Conservation (phyloP, 2,888 invertebrate species). For the Drymonia ruficornis region DNA sequence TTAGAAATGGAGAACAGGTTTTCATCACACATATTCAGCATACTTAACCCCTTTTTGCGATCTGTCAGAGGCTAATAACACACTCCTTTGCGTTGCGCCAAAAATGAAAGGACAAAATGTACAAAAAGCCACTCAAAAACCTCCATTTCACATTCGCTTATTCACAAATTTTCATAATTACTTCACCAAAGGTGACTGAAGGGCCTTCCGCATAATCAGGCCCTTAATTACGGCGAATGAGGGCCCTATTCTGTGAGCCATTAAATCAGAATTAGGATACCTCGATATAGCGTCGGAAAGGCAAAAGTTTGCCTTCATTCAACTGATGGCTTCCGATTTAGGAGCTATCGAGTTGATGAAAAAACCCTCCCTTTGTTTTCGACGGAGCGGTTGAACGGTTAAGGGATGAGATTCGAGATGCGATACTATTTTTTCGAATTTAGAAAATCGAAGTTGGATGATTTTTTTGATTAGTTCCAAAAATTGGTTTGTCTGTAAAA, state of each 20-base stretch:
- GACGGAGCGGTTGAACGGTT: constrained; percentile 9
- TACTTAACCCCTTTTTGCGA: too few species aligned
- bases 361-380: constrained; percentile 25
- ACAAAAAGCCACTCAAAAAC: neutral
- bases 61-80: too few species aligned
- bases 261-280: constrained; percentile 38
- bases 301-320: constrained; percentile 20
- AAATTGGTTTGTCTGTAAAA: neutral
- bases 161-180: constrained; percentile 37
- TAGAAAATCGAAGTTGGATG: neutral
- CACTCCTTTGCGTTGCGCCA: neutral
- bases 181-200: constrained; percentile 28
- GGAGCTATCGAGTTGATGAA: constrained; percentile 24
- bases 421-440: constrained; percentile 5
- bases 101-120: neutral
- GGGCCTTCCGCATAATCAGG: constrained; percentile 32
- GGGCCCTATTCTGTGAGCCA: constrained; percentile 25
- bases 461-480: neutral
- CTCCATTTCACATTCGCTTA: constrained; percentile 11
- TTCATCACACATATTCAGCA: too few species aligned
- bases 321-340: constrained; percentile 27
- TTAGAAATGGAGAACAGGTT: too few species aligned
- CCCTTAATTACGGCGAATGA: constrained; percentile 32
- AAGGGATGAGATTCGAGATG: constrained; percentile 2
- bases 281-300: constrained; percentile 19